Conservation (phyloP, 2,797 vertebrate species). For the Saxicola maurus region DNA sequence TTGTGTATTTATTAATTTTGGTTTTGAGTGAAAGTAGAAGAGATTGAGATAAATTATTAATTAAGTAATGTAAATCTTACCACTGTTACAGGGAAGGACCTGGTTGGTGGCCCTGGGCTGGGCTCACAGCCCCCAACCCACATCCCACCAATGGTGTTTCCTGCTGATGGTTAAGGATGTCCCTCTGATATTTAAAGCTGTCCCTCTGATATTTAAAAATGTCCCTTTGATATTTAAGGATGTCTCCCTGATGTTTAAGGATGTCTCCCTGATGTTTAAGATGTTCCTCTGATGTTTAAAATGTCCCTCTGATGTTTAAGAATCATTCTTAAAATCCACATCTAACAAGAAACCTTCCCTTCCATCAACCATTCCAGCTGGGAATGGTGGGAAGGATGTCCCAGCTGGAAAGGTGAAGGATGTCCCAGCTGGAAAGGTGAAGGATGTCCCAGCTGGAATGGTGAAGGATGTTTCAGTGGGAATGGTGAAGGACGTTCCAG, state of each 20-base stretch:
- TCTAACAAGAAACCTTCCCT: not conserved
- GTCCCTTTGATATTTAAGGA: no score
- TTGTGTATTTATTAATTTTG: no score
- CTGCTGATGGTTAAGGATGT: not conserved
- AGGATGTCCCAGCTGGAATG: not conserved
- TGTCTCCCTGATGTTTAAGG: no score
- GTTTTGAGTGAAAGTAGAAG: no score
- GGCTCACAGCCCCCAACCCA: not conserved
- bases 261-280: not conserved
- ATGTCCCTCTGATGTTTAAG: not conserved
- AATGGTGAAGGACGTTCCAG: no score
- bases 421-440: no score
- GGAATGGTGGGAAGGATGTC: no score
- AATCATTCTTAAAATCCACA: not conserved
- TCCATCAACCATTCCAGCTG: no score
- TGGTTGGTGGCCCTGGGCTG: not conserved
- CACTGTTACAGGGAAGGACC: not conserved
- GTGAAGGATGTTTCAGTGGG: no score
- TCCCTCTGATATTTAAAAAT: not conserved
- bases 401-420: not conserved
- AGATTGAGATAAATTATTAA: no score
- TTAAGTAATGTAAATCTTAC: no score
- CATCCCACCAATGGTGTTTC: not conserved
- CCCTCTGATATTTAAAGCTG: not conserved
- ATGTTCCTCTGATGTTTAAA: not conserved